Base-by-base conservation (phyloP, 2,113 vertebrate species). In the Spilogale gracilis region DNA sequence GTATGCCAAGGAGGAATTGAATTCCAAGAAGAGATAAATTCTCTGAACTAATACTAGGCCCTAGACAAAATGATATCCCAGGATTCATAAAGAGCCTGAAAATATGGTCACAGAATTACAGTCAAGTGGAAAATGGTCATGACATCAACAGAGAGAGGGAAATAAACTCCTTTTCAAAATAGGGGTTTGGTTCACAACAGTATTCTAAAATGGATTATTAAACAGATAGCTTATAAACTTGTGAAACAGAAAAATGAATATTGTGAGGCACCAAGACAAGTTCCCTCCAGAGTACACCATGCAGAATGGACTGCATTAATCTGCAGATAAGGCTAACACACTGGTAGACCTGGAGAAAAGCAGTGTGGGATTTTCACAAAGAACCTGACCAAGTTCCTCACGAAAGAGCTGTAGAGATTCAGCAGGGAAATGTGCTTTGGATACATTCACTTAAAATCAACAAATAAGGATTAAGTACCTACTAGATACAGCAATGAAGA, bases 21-120 rank as follows among this genome's bases (percentile, higher is more conserved):
- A 93, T 92, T 94, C 73, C 63, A 94, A 95, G 38, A 89, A 85
- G 50, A 61, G 3, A 12, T 12, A 76, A 27, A 83, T 84, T 87
- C 60, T 90, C 43, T 52, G 16, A 86, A 60, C 17, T 63, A 74
- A 89, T 63, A 83, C 52, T 30, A 79, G 48, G 38, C 9, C 71
- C 1, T 27, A 81, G 30, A 38, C 8, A 58, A 85, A 86, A 61
- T n/a, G 52, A 58, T 32, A 67, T 43, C 8, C 32, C 30, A 67
- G 52, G 20, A 86, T 86, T 76, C 60, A 94, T 86, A 83, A 89
- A 73, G 58, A 38, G 32, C 11, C 21, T 54, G 38, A 89, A 92
- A 54, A 50, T n/a, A n/a, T 1, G n/a, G 38, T 65, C 80, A 92
- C 25, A 86, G 38, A 89, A 67, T 83, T 82, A 96, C 0, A 78